Conservation (phyloP, 2,888 invertebrate genomes). For the Harmothoe impar region DNA sequence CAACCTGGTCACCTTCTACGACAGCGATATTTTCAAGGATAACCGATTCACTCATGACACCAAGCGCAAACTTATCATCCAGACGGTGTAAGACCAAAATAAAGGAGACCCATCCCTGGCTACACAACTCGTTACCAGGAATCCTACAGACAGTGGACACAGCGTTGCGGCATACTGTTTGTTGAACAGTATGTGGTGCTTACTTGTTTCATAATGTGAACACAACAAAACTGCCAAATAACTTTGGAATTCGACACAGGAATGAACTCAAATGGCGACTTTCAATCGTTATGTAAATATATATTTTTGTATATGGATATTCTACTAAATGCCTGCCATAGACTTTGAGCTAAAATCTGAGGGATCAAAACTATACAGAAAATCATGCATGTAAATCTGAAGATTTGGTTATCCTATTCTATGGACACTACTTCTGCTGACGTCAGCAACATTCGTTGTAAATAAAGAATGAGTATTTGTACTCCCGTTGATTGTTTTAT, state of each 20-base stretch:
- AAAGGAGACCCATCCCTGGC: not conserved
- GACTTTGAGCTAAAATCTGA: not conserved
- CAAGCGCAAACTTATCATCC: constrained; percentile 92
- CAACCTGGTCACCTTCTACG: constrained; percentile 94
- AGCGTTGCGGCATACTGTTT: not conserved
- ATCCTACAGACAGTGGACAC: not conserved
- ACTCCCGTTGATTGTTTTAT: not conserved
- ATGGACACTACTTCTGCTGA: constrained; percentile 4
- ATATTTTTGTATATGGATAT: constrained; percentile 50
- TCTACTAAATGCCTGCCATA: not conserved
- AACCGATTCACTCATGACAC: constrained; percentile 94
- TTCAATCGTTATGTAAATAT: constrained; percentile 36
- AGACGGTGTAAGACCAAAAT: constrained; percentile 81
- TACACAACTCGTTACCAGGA: not conserved
- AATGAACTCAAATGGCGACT: not conserved
- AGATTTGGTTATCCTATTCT: not conserved
- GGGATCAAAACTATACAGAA: not conserved
- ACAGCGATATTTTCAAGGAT: constrained; percentile 93
- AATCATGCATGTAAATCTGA: constrained; percentile 10
- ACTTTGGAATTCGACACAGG: not conserved
- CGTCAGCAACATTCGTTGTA: not conserved
- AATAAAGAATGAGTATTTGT: not conserved
- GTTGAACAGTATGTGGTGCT: not conserved
- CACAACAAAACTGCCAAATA: not conserved
- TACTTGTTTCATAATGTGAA: not conserved